These are phyloP conservation scores for Salvelinus alpinus DNA, from an alignment of 2,113 vertebrate species.

Conservation along the genomic window DNA sequence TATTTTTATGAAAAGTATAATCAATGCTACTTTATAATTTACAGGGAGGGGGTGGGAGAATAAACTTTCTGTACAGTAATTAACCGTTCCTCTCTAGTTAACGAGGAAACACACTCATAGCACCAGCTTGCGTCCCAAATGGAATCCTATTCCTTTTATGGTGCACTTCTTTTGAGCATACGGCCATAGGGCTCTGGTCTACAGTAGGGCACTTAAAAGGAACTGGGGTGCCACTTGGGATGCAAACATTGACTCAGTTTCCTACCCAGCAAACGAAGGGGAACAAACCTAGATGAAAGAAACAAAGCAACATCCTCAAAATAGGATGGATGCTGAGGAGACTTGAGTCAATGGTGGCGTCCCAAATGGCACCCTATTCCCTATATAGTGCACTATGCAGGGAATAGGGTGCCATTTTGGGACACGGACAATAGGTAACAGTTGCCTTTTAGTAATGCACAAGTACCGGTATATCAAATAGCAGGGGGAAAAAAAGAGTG, in stretches of 20 bases:
- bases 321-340: not conserved
- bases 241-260: not conserved
- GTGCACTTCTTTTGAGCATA: too few relatives aligned
- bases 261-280: not conserved
- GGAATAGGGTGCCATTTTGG: too few relatives aligned
- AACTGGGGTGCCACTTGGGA: too few relatives aligned
- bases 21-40: slow-evolving; percentile 17
- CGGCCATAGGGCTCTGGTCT: too few relatives aligned
- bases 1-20: slow-evolving; percentile 11
- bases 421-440: too few relatives aligned
- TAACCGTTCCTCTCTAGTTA: slow-evolving; percentile 38
- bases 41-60: not conserved
- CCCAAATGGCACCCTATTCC: too few relatives aligned
- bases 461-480: not conserved
- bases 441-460: too few relatives aligned
- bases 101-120: not conserved
- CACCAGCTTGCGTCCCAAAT: not conserved
- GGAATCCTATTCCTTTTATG: too few relatives aligned
- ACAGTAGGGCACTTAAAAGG: too few relatives aligned
- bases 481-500: not conserved
- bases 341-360: not conserved
- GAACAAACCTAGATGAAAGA: slow-evolving; percentile 6
- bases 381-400: too few relatives aligned
- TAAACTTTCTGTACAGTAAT: slow-evolving; percentile 22
- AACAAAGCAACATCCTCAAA: not conserved